Evolutionary conservation across 2,888 invertebrate species (phyloP), one percentile per base, ranked within the genome.

Genomic region (Tribolium freemani): DNA sequence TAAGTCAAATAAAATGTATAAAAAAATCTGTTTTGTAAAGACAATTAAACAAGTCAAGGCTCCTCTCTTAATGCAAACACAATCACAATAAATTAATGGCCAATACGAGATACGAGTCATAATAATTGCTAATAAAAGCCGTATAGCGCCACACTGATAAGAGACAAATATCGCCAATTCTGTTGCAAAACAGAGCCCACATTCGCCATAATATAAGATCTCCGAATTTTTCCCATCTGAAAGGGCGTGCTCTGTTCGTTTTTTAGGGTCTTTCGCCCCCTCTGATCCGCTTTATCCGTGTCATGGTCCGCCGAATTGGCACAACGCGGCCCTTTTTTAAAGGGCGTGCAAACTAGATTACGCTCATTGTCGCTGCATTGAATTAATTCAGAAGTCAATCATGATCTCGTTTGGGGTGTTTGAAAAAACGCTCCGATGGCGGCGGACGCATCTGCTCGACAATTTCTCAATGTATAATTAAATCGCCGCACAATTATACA

Each of bases 381-480:
- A 83, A 83, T 83, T 82, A 80, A 82, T 83, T 83, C 81, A 80
- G 75, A 76, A 83, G 83, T 83, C 83, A 83, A 82, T 83, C 83
- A 82, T 78, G 75, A 75, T 73, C 80, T 81, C 72, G 78, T 81
- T 81, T 79, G 77, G 78, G 79, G 63, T 50, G 69, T 77, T 66
- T 45, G 56, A 67, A 74, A 73, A 60, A 74, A 69, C 71, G 69
- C 76, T 71, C 66, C 75, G 5, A 68, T 68, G 53, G 71, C 71
- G 10, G 56, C 31, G 5, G 31, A 2, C 30, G 50, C 60, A 60
- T 60, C 60, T 60, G 60, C 60, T 20, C 26, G 6, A 9, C 16
- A 5, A 53, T 20, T 6, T 20, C 53, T 38, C n/a, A 38, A n/a
- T 38, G 38, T 31, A 3, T 57, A 68, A 68, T 68, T 68, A 57